Evolutionary conservation across 2,113 vertebrate genomes (phyloP).

Genomic region (Pollimyrus isidori): DNA sequence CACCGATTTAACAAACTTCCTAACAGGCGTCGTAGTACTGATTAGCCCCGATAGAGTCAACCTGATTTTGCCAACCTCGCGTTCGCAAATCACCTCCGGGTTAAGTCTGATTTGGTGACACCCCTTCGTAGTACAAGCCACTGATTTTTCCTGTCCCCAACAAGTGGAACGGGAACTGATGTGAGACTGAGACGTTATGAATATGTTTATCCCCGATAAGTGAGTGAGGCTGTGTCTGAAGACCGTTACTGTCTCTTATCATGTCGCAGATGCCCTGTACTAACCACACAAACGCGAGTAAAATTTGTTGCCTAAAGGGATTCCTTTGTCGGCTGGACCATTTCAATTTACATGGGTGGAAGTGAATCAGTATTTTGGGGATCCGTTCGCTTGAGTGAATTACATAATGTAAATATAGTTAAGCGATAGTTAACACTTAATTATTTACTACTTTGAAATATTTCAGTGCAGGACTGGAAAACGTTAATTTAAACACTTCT

Average conservation of each 20-base stretch:
- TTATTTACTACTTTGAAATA: background rate
- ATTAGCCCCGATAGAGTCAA: too few species aligned
- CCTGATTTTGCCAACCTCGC: too few species aligned
- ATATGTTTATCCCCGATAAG: background rate
- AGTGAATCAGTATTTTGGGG: background rate
- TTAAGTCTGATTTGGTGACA: too few species aligned
- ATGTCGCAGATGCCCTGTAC: slow-evolving; percentile 50
- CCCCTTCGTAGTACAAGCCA: too few species aligned
- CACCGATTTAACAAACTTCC: too few species aligned
- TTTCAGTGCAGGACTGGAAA: background rate
- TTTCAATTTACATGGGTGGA: background rate
- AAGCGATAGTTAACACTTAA: background rate
- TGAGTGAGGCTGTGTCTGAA: background rate
- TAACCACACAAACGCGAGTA: background rate
- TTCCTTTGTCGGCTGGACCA: background rate
- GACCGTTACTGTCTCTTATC: slow-evolving; percentile 39
- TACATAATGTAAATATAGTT: background rate
- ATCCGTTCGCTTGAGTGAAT: background rate
- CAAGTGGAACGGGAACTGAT: background rate
- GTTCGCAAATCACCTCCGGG: too few species aligned
- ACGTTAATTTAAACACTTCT: background rate
- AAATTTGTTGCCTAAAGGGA: background rate
- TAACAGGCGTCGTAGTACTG: too few species aligned
- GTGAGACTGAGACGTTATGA: background rate
- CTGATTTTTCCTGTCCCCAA: background rate